A percentile compares a stretch with the other conserved stretches of the same genome.
phyloP scores from a whole-genome alignment of 2,888 invertebrate species.

The Steromphala cineraria region DNA sequence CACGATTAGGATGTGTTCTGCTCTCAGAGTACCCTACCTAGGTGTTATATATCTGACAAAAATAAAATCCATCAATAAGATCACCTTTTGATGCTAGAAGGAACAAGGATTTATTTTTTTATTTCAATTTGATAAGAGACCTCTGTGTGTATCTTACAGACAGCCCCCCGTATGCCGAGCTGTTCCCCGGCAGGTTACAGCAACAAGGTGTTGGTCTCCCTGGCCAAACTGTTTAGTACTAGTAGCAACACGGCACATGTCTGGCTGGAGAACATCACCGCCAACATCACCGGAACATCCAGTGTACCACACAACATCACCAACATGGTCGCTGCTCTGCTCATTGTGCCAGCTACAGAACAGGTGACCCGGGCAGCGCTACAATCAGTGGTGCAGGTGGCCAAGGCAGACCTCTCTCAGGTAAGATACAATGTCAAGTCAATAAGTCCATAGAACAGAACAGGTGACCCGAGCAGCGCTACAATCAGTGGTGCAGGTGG shows the following conservation, averaged over 20 bases:
- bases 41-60: no score
- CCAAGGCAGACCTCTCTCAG: slow-evolving; percentile 49
- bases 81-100: no score
- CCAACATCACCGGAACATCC: slow-evolving; percentile 14
- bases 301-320: slow-evolving; percentile 40
- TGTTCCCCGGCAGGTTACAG: not conserved
- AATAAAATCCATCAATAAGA: no score
- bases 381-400: slow-evolving; percentile 45
- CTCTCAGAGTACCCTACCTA: no score
- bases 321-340: slow-evolving; percentile 46
- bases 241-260: slow-evolving; percentile 20
- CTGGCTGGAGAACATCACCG: slow-evolving; percentile 35
- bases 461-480: slow-evolving; percentile 38
- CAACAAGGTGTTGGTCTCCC: not conserved
- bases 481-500: slow-evolving; percentile 45
- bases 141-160: not conserved
- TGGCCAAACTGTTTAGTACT: not conserved
- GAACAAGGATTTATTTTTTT: no score
- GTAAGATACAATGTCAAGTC: slow-evolving; percentile 29
- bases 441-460: not conserved
- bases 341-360: slow-evolving; percentile 38
- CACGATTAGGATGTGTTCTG: no score
- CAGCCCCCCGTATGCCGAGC: not conserved
- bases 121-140: no score
- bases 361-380: slow-evolving; percentile 38